Percentiles rank a stretch among this genome's conserved stretches.
phyloP scores from a whole-genome alignment of 2,888 invertebrate species.

The Prosopocoilus inquinatus region DNA sequence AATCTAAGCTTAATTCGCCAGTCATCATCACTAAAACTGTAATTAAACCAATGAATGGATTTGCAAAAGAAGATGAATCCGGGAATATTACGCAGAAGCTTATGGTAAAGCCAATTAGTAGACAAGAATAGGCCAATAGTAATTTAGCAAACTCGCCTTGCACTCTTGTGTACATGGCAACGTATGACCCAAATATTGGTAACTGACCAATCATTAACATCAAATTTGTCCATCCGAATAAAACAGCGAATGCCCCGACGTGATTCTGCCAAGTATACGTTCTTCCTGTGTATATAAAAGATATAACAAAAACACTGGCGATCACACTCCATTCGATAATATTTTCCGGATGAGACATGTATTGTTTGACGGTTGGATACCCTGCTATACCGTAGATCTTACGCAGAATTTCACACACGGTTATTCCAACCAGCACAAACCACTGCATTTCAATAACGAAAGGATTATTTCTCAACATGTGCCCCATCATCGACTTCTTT shows the following conservation, averaged over 20 bases:
- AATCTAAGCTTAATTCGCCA: constrained; percentile 76
- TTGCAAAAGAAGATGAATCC: constrained; percentile 75
- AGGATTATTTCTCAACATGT: constrained; percentile 72
- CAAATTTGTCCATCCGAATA: constrained; percentile 85
- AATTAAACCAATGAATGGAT: constrained; percentile 81
- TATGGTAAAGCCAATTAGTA: constrained; percentile 81
- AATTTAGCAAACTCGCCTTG: constrained; percentile 84
- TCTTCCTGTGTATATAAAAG: constrained; percentile 74
- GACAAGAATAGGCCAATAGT: constrained; percentile 81
- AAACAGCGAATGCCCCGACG: constrained; percentile 80
- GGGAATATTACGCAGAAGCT: constrained; percentile 88
- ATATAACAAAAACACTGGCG: constrained; percentile 78
- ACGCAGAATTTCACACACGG: constrained; percentile 75
- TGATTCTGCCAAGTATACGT: constrained; percentile 85
- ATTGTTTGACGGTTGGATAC: constrained; percentile 77
- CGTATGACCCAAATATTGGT: constrained; percentile 85
- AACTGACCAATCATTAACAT: constrained; percentile 89
- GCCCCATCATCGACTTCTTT: constrained; percentile 74
- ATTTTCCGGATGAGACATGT: constrained; percentile 80
- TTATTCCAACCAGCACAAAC: constrained; percentile 78
- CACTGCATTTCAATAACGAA: constrained; percentile 79
- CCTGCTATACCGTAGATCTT: constrained; percentile 81
- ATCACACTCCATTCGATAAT: constrained; percentile 87
- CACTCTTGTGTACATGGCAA: constrained; percentile 87
- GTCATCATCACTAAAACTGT: constrained; percentile 89